Conservation (phyloP, 2,113 vertebrate species). For the Prunella fulvescens region DNA sequence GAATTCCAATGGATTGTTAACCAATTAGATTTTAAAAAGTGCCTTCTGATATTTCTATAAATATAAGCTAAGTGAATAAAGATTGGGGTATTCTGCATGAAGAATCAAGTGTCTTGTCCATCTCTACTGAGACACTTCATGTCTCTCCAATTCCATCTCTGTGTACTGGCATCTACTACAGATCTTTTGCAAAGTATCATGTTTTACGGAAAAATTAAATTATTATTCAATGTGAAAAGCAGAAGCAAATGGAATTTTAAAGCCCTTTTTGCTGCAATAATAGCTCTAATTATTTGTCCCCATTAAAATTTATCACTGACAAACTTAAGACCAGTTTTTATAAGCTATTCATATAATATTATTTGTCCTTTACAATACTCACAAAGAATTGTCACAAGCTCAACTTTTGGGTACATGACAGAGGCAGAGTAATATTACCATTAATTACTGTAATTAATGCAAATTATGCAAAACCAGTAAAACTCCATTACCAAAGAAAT, state of each 20-base stretch:
- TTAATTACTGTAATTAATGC: conserved; percentile 43
- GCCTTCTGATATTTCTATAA: background rate
- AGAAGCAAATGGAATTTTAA: background rate
- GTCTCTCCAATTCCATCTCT: background rate
- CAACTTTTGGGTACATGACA: background rate
- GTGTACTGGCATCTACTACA: background rate
- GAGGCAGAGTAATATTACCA: background rate
- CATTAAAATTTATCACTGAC: background rate
- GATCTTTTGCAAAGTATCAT: background rate
- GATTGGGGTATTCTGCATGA: background rate
- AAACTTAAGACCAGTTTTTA: background rate
- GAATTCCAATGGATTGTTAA: background rate
- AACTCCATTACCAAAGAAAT: conserved; percentile 34
- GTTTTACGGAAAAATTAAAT: background rate
- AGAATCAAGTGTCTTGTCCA: background rate
- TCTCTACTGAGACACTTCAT: background rate
- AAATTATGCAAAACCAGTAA: conserved; percentile 20
- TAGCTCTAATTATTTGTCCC: background rate
- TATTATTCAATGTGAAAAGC: background rate
- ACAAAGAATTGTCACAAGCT: background rate
- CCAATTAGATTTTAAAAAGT: background rate
- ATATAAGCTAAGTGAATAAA: background rate
- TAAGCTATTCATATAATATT: background rate
- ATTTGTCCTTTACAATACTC: background rate
- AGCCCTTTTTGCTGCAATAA: background rate